phyloP scores from a whole-genome alignment of 2,113 vertebrate species.

The Dipodomys ordii region DNA sequence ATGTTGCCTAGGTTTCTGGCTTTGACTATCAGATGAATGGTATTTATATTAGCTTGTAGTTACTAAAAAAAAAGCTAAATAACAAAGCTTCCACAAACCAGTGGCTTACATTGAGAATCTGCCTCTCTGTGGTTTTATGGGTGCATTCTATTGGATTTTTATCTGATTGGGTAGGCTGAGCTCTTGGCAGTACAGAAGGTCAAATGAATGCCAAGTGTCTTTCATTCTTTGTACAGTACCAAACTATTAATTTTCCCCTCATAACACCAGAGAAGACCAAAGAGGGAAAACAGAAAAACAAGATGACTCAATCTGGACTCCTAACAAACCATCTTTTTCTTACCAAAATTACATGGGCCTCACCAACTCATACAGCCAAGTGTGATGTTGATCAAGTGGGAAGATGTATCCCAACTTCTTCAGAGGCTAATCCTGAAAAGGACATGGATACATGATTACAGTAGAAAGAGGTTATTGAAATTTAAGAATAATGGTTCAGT shows the following conservation, averaged over 20 bases:
- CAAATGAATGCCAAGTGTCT: background rate
- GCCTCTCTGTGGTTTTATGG: background rate
- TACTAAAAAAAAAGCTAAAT: background rate
- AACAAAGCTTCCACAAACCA: background rate
- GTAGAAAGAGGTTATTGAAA: background rate
- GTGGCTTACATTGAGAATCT: background rate
- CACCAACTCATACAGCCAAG: background rate
- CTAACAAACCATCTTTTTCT: background rate
- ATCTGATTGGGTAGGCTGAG: background rate
- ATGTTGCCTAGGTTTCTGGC: background rate
- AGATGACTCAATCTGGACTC: background rate
- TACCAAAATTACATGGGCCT: background rate
- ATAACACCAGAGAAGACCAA: background rate
- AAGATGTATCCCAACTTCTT: background rate
- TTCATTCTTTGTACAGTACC: background rate
- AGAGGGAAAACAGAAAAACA: background rate
- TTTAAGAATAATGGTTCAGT: background rate
- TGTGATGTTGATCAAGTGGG: background rate
- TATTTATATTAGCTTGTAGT: background rate
- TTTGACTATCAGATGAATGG: background rate
- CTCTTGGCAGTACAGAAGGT: background rate
- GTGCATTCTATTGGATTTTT: background rate
- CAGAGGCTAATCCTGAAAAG: background rate
- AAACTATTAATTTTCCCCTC: background rate
- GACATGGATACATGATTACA: background rate